phyloP scores from a whole-genome alignment of 2,888 invertebrate genomes.

The Synanthedon formicaeformis region DNA sequence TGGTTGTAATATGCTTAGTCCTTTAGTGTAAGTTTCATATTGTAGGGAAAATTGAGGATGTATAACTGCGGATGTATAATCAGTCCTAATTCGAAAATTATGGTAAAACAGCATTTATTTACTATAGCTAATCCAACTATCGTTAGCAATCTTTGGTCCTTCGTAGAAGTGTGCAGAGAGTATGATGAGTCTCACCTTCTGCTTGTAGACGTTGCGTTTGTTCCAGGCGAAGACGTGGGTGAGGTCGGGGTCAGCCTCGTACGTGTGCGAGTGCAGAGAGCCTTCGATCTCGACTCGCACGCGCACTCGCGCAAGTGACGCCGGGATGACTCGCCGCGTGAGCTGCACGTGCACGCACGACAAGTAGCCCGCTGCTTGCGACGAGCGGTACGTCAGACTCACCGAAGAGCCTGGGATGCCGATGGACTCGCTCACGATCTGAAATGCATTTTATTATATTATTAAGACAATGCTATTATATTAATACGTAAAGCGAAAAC shows the following conservation, averaged over 20 bases:
- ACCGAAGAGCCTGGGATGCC: slow-evolving; percentile 93
- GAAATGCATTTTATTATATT: slow-evolving; percentile 15
- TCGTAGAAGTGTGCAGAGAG: no score
- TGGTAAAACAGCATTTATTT: no score
- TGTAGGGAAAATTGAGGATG: no score
- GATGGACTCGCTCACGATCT: slow-evolving; percentile 97
- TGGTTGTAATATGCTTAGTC: no score
- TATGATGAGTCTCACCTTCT: slow-evolving; percentile 72
- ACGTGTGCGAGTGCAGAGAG: slow-evolving; percentile 88
- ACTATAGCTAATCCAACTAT: no score
- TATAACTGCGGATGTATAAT: no score
- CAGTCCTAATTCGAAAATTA: no score
- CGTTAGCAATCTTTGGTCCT: no score
- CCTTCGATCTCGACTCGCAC: slow-evolving; percentile 95
- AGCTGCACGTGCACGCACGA: slow-evolving; percentile 93
- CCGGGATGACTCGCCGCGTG: slow-evolving; percentile 83
- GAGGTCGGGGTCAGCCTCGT: slow-evolving; percentile 96
- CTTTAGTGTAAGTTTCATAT: no score
- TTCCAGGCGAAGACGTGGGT: slow-evolving; percentile 98
- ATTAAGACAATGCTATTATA: background rate
- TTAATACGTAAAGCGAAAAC: background rate
- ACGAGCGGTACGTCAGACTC: slow-evolving; percentile 95
- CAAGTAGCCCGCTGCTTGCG: slow-evolving; percentile 92
- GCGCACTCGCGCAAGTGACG: slow-evolving; percentile 87
- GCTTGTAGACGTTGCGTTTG: slow-evolving; percentile 96